A percentile compares a stretch with the other conserved stretches of the same genome.
Conservation (phyloP, 2,888 invertebrate species). For the Emmelina monodactyla region DNA sequence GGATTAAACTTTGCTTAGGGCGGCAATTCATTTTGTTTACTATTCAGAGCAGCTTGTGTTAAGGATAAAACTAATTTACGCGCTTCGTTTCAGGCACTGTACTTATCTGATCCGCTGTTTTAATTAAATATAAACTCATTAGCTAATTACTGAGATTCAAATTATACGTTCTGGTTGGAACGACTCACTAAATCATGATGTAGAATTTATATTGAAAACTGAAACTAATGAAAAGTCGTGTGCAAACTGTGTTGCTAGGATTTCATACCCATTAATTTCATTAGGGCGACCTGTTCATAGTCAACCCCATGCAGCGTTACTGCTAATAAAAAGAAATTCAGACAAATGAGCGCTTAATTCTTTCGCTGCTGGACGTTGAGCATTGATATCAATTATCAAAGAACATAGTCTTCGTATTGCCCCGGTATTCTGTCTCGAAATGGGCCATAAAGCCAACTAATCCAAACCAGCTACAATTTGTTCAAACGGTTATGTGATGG, state of each 20-base stretch:
- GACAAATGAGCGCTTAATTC: slow-evolving; percentile 41
- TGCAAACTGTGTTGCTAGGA: slow-evolving; percentile 3
- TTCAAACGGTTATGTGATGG: slow-evolving; percentile 64
- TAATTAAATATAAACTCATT: slow-evolving; percentile 36
- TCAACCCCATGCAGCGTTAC: slow-evolving; percentile 28
- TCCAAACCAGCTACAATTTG: slow-evolving; percentile 57
- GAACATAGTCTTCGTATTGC: slow-evolving; percentile 34
- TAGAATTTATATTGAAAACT: no score
- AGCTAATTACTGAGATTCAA: slow-evolving; percentile 22
- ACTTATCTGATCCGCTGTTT: slow-evolving; percentile 42
- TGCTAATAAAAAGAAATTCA: slow-evolving; percentile 33
- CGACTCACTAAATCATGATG: no score
- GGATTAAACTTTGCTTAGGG: slow-evolving; percentile 67
- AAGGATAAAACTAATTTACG: slow-evolving; percentile 56
- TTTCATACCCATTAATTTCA: slow-evolving; percentile 18
- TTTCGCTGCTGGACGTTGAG: slow-evolving; percentile 34
- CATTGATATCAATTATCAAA: slow-evolving; percentile 62
- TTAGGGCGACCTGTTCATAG: slow-evolving; percentile 14
- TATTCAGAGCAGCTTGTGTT: slow-evolving; percentile 57
- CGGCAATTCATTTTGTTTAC: slow-evolving; percentile 63
- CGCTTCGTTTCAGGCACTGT: slow-evolving; percentile 28
- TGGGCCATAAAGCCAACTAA: slow-evolving; percentile 61
- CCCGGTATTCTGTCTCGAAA: slow-evolving; percentile 35
- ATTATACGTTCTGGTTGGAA: no score
- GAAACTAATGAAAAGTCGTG: no score